Evolutionary conservation across 2,797 vertebrate species (phyloP).

Genomic region (Lepus townsendii): DNA sequence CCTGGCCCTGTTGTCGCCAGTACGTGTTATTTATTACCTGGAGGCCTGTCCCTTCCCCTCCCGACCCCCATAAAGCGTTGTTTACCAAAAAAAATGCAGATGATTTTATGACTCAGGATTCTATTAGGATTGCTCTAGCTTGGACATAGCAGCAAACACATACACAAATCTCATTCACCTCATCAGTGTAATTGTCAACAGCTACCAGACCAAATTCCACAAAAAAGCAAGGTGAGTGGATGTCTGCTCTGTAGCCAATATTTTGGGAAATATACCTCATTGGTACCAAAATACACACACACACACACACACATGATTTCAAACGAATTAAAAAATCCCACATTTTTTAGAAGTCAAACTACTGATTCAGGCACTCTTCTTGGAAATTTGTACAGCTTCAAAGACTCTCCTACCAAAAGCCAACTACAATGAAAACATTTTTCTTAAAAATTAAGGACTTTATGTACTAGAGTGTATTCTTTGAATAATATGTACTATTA

Average conservation of each 20-base stretch:
- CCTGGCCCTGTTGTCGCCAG: slow-evolving; percentile 74
- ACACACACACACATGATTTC: not conserved
- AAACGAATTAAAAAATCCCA: too few species aligned
- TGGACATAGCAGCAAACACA: slow-evolving; percentile 71
- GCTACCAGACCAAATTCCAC: slow-evolving; percentile 63
- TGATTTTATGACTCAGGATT: slow-evolving; percentile 80
- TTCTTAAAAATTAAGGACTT: not conserved
- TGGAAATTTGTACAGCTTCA: not conserved
- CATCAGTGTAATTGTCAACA: slow-evolving; percentile 40
- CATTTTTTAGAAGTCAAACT: not conserved
- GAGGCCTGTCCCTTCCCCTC: slow-evolving; percentile 57
- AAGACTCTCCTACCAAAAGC: slow-evolving; percentile 37
- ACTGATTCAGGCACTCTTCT: not conserved
- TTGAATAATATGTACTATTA: slow-evolving; percentile 11
- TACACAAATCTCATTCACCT: slow-evolving; percentile 46
- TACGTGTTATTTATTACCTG: slow-evolving; percentile 84
- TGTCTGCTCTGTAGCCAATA: not conserved
- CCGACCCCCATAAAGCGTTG: slow-evolving; percentile 79
- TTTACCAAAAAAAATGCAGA: slow-evolving; percentile 75
- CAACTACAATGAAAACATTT: slow-evolving; percentile 1
- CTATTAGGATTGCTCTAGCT: slow-evolving; percentile 76
- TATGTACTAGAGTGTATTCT: not conserved
- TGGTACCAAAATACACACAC: slow-evolving; percentile 25
- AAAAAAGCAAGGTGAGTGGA: not conserved
- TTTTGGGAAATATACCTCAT: slow-evolving; percentile 27